Base-by-base conservation (phyloP, 2,888 invertebrate genomes). In the Nomada hirtipes region DNA sequence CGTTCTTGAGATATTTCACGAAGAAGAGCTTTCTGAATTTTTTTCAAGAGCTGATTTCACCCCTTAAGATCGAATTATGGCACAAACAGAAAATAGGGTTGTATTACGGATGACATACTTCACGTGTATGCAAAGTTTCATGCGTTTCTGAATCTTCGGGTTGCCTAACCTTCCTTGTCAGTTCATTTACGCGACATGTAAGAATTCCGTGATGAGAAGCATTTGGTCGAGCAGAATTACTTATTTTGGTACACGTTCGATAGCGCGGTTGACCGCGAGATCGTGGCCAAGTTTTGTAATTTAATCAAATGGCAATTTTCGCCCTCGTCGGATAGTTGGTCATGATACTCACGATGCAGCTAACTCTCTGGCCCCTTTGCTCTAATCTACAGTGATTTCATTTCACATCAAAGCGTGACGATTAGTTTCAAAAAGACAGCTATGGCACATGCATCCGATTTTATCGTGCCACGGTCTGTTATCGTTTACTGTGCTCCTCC, bases 221-320 rank as follows among this genome's bases (percentile, higher is more conserved):
- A 42, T 59, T 18, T n/a, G 4, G 2, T 2, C 15, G 11, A 1
- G 15, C 26, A 13, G 13, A 42, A 15, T 15, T 13, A 44, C 52
- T 36, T 75, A 44, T 36, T 44, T 44, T 4, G 13, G 13, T 42
- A n/a, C 13, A 26, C 42, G n/a, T 42, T 13, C 11, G 26, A 63
- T 64, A 36, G 36, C 23, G 36, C 4, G 2, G n/a, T 13, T 50
- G 26, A 63, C 55, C 70, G 23, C 26, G 47, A 29, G 53, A 71
- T 70, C 44, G 29, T 15, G 60, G 44, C 23, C 61, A 23, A 67
- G n/a, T 79, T 80, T 80, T 68, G 68, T 44, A 53, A 79, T 81
- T 74, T 64, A 74, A 81, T 79, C 64, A 68, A 61, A 53, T 20
- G 73, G 20, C 63, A 63, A 73, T 73, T 57, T 73, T 60, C 80